phyloP scores from a whole-genome alignment of 2,888 invertebrate genomes.

The Eupelmus urozonus region DNA sequence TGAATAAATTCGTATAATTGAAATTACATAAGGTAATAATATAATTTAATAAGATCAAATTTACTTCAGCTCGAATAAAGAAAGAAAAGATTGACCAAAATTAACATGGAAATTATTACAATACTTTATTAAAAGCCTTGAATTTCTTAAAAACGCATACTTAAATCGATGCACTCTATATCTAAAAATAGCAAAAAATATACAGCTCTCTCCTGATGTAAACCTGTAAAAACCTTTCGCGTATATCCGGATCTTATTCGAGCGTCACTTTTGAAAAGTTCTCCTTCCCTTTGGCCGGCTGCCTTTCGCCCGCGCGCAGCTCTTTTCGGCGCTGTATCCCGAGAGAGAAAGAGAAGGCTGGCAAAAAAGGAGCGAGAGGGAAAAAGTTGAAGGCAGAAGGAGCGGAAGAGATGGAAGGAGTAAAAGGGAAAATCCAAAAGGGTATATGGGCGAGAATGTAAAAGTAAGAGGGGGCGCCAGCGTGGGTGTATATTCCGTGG shows the following conservation, averaged over 20 bases:
- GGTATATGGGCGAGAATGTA: slow-evolving; percentile 7
- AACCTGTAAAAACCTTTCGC: slow-evolving; percentile 4
- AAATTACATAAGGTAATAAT: too few species aligned
- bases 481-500: slow-evolving; percentile 39
- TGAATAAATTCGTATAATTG: too few species aligned
- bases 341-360: background rate
- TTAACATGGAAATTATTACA: background rate
- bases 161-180: background rate
- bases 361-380: slow-evolving; percentile 1
- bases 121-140: background rate
- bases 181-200: background rate
- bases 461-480: slow-evolving; percentile 57
- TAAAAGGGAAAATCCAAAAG: slow-evolving; percentile 52
- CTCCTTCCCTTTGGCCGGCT: background rate
- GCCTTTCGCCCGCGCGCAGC: slow-evolving; percentile 38
- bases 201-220: background rate
- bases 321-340: slow-evolving; percentile 24
- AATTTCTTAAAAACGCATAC: background rate
- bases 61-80: background rate
- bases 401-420: slow-evolving; percentile 48
- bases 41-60: background rate
- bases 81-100: too few species aligned
- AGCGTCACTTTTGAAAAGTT: slow-evolving; percentile 69
- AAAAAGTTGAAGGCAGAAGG: background rate
- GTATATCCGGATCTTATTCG: slow-evolving; percentile 63